Conservation (phyloP, 2,113 vertebrate species). For the Ia io region DNA sequence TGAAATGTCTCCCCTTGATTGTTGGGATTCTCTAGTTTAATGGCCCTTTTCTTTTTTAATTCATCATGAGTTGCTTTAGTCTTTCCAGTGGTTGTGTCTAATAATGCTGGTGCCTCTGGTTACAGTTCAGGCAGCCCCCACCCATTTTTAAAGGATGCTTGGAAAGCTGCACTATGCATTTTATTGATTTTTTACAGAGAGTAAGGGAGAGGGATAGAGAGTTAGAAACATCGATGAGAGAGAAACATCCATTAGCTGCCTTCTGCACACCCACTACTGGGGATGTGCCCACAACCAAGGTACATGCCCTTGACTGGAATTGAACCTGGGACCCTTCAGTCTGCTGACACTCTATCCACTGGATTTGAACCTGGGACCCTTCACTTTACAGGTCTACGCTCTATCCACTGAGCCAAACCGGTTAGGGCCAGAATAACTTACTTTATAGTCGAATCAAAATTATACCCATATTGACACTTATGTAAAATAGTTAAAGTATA, state of each 20-base stretch:
- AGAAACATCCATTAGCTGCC: too few species aligned
- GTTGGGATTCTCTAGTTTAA: constrained; percentile 33
- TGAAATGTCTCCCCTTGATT: neutral
- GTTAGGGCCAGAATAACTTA: neutral
- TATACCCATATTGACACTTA: neutral
- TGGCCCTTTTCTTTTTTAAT: constrained; percentile 43
- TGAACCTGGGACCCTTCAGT: too few species aligned
- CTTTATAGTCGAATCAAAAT: constrained; percentile 38
- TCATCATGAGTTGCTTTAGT: constrained; percentile 28
- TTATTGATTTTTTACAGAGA: too few species aligned
- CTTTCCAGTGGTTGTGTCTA: constrained; percentile 40
- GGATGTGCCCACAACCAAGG: too few species aligned
- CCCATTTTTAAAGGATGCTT: neutral
- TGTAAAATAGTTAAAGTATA: neutral
- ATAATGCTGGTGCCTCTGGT: constrained; percentile 33
- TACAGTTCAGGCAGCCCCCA: neutral
- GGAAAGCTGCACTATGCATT: neutral
- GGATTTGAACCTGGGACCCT: too few species aligned
- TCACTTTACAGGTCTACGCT: too few species aligned
- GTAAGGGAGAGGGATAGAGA: too few species aligned
- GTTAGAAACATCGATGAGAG: too few species aligned
- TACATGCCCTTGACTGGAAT: too few species aligned
- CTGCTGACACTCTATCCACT: too few species aligned
- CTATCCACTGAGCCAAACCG: too few species aligned
- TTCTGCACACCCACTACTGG: too few species aligned